Base-by-base conservation (phyloP, 1,140 invertebrate genomes). In the Akabosia matsudoensis region DNA sequence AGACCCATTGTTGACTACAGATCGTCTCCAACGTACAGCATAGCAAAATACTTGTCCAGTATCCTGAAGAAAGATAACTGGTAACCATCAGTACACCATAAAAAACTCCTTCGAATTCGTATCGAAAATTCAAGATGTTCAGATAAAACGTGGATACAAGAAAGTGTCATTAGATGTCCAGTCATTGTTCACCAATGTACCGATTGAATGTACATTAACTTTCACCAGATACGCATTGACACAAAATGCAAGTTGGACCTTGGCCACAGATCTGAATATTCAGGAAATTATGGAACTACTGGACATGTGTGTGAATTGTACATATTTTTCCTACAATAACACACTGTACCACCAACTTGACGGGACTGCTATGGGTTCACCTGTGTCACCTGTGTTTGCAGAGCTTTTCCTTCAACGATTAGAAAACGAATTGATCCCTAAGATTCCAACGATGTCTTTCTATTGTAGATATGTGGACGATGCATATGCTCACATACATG, bases 1-100 rank as follows among this genome's bases (percentile, higher is more conserved):
- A 70, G 83, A 22, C 76, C 79, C 0, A 83, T 84, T 18, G 80
- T 83, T 1, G 82, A 81, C 52, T 79, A 75, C n/a, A 74, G 82
- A 16, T 56, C 71, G 3, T 77, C 78, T 4, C 82, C 81, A 0
- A 74, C 76, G 24, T 81, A 83, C 54, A 61, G 73, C 13, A 33
- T 84, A 7, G 74, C 81, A 0, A 79, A 80, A 76, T 80, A 80
- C 74, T 52, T 82, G 45, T 73, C 80, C 61, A 74, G 72, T 2
- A 72, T 75, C 13, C 22, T 78, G 0, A n/a, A 64, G 34, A n/a
- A 31, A 26, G 22, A 0, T 76, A 0, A 31, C n/a, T 18, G 18
- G 28, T 22, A 30, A 34, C 1, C 37, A 45, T 18, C n/a, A 54
- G 0, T 13, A 7, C 7, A 61, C 22, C 4, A 3, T 61, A 7